Base-by-base conservation (phyloP, 1,140 invertebrate genomes). In the Physella acuta region DNA sequence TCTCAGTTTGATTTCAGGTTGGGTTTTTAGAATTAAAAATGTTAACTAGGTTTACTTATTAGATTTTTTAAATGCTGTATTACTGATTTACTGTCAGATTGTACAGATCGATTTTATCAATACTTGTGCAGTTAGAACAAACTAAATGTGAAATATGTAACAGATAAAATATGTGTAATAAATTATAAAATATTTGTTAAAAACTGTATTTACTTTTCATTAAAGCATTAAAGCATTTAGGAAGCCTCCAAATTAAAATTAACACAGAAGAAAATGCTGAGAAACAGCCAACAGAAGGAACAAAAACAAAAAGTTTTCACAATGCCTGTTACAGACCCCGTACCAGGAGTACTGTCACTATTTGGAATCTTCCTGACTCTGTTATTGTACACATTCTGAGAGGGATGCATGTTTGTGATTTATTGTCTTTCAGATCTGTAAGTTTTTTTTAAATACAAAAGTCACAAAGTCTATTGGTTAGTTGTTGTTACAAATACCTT, bases 281-380 rank as follows among this genome's bases (percentile, higher is more conserved):
- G 11, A 26, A 51, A 26, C 3, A 33, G n/a, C 30, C 49, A 52
- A 17, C 26, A 14, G 20, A 17, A 53, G 37, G 24, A 62, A 24
- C 17, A 44, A 62, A 2, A 5, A 1, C 60, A 37, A 34, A 34
- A 62, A 4, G 8, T 16, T 37, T 44, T 2, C 11, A n/a, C 17
- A 16, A n/a, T 30, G 24, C 24, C 44, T 14, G 16, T 52, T 24
- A 39, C 64, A 68, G 76, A 37, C 78, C 78, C 8, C 72, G 75
- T 16, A 77, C 78, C 16, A 68, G 77, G 4, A 76, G 76, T 55
- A 71, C 72, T 51, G 66, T 73, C 11, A 81, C 81, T 58, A 76
- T 84, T 66, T 83, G 80, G 78, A 74, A 78, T 62, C 63, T 84
- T 5, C 82, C 83, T 49, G 79, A 82, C 51, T 81, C 82, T 73